Conservation (phyloP, 2,113 vertebrate species). For the Opisthocomus hoazin region DNA sequence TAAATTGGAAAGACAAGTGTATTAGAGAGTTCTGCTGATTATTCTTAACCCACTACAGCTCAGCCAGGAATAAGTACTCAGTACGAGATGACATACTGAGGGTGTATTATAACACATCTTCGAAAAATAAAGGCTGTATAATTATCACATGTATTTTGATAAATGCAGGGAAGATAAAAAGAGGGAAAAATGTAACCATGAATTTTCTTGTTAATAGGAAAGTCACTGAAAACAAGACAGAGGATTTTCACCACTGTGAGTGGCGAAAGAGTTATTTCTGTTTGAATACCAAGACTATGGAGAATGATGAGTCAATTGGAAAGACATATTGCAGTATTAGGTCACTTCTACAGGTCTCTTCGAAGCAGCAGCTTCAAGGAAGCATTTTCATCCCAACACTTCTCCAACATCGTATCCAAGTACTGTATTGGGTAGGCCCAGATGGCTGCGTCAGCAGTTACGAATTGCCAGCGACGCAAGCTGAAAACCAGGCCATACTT, state of each 20-base stretch:
- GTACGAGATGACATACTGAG: fast-evolving
- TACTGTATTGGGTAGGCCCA: not conserved
- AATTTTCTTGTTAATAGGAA: not conserved
- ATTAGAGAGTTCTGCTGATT: not conserved
- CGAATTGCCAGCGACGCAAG: not conserved
- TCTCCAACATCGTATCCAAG: not conserved
- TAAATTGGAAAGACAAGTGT: not conserved
- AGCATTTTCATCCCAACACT: not conserved
- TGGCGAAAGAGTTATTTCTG: not conserved
- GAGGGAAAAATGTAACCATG: not conserved
- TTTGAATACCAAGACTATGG: not conserved
- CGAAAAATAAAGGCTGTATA: not conserved
- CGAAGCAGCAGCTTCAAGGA: not conserved
- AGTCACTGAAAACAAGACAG: not conserved
- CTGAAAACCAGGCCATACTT: not conserved
- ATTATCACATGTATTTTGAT: not conserved
- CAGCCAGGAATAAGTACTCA: not conserved
- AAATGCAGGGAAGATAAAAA: not conserved
- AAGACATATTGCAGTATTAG: not conserved
- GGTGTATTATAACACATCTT: not conserved
- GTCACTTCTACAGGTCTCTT: not conserved
- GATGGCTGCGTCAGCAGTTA: not conserved
- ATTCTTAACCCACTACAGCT: not conserved
- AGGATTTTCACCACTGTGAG: not conserved
- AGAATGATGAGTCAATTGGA: not conserved